A percentile compares a stretch with the other conserved stretches of the same genome.
phyloP scores from a whole-genome alignment of 2,888 invertebrate genomes.

The Scaptomyza caliginosa region DNA sequence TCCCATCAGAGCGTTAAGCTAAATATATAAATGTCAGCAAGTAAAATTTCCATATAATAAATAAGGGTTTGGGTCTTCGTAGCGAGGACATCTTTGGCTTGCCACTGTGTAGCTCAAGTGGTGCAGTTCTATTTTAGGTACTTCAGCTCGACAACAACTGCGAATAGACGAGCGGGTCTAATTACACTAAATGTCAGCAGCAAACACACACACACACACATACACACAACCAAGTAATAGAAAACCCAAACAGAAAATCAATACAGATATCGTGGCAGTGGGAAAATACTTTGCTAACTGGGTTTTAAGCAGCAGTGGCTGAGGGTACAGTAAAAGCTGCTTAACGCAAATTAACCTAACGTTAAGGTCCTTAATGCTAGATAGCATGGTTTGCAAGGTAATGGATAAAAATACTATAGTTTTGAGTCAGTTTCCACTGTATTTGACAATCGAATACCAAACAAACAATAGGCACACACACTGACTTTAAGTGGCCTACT shows the following conservation, averaged over 20 bases:
- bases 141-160: slow-evolving; percentile 50
- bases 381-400: slow-evolving; percentile 1
- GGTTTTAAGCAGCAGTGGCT: slow-evolving; percentile 15
- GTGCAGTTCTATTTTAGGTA: slow-evolving; percentile 54
- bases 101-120: slow-evolving; percentile 6
- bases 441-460: slow-evolving; percentile 42
- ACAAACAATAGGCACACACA: slow-evolving; percentile 45
- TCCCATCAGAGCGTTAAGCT: neutral
- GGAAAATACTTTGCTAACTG: slow-evolving; percentile 40
- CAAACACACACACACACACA: slow-evolving; percentile 24
- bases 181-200: slow-evolving; percentile 57
- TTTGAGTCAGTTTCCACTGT: slow-evolving; percentile 34
- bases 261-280: slow-evolving; percentile 50
- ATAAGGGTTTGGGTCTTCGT: neutral
- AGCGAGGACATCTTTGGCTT: slow-evolving; percentile 20
- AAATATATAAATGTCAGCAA: slow-evolving; percentile 25
- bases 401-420: neutral
- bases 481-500: slow-evolving; percentile 57
- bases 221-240: slow-evolving; percentile 40
- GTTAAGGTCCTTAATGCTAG: slow-evolving; percentile 20
- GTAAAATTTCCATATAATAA: neutral
- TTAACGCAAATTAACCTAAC: slow-evolving; percentile 27
- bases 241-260: slow-evolving; percentile 61
- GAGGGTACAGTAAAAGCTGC: slow-evolving; percentile 45
- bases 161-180: slow-evolving; percentile 62